Evolutionary conservation across 2,888 invertebrate species (phyloP).

Genomic region (Hypena proboscidalis): DNA sequence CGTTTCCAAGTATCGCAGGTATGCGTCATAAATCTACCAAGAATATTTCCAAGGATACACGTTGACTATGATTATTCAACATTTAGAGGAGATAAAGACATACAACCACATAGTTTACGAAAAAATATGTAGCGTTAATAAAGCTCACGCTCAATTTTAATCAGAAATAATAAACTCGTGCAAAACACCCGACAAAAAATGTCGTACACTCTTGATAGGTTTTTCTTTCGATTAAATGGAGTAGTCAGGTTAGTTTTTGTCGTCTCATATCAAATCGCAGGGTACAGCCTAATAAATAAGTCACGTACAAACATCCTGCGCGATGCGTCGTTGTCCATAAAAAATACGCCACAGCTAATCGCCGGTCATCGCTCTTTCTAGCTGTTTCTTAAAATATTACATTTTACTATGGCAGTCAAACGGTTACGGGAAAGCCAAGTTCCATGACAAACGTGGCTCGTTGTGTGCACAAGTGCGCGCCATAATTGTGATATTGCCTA

Average conservation of each 20-base stretch:
- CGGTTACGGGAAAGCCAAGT: conserved; percentile 67
- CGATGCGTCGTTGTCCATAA: conserved; percentile 54
- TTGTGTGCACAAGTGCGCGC: conserved; percentile 71
- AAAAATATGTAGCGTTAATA: conserved; percentile 15
- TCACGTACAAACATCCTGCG: conserved; percentile 77
- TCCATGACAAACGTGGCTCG: conserved; percentile 53
- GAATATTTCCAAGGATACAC: conserved; percentile 1
- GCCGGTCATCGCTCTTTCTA: conserved; percentile 75
- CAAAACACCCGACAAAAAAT: conserved; percentile 35
- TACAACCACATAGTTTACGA: no score
- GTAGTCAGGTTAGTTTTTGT: conserved; percentile 43
- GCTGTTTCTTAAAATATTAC: conserved; percentile 60
- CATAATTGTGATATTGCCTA: conserved; percentile 62
- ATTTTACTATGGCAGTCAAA: conserved; percentile 50
- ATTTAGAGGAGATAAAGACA: not conserved
- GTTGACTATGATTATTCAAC: not conserved
- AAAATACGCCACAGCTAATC: conserved; percentile 74
- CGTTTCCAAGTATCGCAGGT: not conserved
- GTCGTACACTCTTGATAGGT: conserved; percentile 30
- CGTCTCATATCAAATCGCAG: conserved; percentile 46
- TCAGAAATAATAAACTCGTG: conserved; percentile 29
- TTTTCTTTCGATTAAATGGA: conserved; percentile 34
- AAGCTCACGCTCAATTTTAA: conserved; percentile 15
- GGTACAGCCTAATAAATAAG: conserved; percentile 61
- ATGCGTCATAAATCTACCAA: not conserved